phyloP scores from a whole-genome alignment of 1,140 invertebrate species.

The Druon quercuslanigerum region DNA sequence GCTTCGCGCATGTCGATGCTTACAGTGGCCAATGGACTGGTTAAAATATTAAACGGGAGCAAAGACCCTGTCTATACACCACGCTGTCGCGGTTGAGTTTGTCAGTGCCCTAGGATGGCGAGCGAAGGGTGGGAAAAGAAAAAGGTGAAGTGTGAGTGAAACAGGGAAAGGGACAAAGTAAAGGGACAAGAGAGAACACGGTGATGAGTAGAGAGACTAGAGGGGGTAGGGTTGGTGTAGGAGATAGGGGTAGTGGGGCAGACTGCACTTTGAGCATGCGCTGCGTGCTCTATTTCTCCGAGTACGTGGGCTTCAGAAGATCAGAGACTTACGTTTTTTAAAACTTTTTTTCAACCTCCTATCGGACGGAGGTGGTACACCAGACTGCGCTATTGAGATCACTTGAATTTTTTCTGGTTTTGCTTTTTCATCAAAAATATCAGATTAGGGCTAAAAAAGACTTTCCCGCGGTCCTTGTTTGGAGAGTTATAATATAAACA shows the following conservation, averaged over 20 bases:
- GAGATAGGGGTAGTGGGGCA: background rate
- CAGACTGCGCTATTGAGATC: conserved; percentile 1
- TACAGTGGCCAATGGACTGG: conserved; percentile 70
- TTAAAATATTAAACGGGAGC: conserved; percentile 75
- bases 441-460: background rate
- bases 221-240: background rate
- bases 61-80: conserved; percentile 68
- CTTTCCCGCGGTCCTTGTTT: background rate
- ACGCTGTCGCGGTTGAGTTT: conserved; percentile 57
- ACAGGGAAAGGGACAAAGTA: conserved; percentile 14
- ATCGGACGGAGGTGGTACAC: background rate
- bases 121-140: conserved; percentile 41
- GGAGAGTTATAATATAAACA: no score
- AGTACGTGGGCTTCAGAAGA: conserved; percentile 18
- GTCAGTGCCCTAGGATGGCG: conserved; percentile 45
- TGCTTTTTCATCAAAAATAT: conserved; percentile 7
- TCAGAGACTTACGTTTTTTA: background rate
- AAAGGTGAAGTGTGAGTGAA: conserved; percentile 41
- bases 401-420: conserved; percentile 18
- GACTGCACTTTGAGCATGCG: conserved; percentile 8
- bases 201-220: background rate
- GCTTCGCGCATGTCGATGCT: conserved; percentile 68
- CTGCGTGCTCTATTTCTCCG: background rate
- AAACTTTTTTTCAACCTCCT: conserved; percentile 3
- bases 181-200: background rate